Conservation (phyloP, 2,113 vertebrate genomes). For the Toxotes jaculatrix region DNA sequence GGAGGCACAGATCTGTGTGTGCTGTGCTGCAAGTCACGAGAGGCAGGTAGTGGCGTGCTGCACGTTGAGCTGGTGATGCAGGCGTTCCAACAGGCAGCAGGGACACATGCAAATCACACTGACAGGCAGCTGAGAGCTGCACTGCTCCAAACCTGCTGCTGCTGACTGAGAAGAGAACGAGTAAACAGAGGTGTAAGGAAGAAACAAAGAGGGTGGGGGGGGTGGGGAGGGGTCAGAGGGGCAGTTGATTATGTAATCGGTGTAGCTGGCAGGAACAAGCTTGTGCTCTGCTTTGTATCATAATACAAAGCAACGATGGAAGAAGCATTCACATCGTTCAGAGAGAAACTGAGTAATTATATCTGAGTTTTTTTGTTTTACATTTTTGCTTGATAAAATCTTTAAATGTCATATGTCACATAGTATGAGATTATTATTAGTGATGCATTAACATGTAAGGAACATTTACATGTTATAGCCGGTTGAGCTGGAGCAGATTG, state of each 20-base stretch:
- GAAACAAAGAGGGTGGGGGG: conserved; percentile 20
- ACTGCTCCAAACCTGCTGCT: conserved; percentile 12
- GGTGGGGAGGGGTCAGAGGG: conserved; percentile 27
- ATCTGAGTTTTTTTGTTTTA: too few species aligned
- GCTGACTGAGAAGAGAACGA: neutral
- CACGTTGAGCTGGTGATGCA: neutral
- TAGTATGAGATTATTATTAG: too few species aligned
- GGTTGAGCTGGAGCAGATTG: too few species aligned
- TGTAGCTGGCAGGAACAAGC: conserved; percentile 43
- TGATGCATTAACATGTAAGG: too few species aligned
- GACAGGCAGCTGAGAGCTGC: neutral
- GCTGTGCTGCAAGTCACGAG: neutral
- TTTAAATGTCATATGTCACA: too few species aligned
- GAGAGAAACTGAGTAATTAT: too few species aligned
- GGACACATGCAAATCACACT: neutral
- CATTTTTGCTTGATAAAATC: too few species aligned
- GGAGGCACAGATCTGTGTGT: neutral
- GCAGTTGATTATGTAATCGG: conserved; percentile 46
- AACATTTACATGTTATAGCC: too few species aligned
- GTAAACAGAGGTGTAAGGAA: conserved; percentile 20
- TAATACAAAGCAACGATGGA: neutral
- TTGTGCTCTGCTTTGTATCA: conserved; percentile 17
- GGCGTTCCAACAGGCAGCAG: neutral
- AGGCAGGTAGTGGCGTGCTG: neutral
- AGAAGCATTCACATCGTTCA: neutral